Evolutionary conservation across 2,888 invertebrate species (phyloP).

Genomic region (Nudaria mundana): DNA sequence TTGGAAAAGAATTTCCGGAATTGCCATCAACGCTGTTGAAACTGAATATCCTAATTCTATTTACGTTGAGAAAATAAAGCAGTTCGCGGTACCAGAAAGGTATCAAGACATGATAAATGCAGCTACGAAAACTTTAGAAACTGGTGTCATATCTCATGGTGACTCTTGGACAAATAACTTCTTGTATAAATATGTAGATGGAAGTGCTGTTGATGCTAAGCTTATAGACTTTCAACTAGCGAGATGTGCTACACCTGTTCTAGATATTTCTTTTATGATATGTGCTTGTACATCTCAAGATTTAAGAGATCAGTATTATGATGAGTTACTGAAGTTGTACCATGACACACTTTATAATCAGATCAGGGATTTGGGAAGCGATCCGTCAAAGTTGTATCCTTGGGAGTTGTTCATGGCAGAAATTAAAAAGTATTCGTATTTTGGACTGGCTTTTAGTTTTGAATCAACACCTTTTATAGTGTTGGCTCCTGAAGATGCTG

Average conservation of each 20-base stretch:
- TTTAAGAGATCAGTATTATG: constrained; percentile 80
- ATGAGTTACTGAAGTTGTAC: constrained; percentile 82
- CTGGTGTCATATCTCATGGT: constrained; percentile 84
- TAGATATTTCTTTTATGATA: constrained; percentile 80
- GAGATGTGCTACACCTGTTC: constrained; percentile 78
- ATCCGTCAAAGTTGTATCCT: constrained; percentile 78
- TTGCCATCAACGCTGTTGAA: constrained; percentile 83
- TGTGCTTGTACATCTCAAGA: constrained; percentile 82
- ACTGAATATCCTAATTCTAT: constrained; percentile 82
- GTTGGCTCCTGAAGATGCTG: constrained; percentile 79
- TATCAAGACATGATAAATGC: constrained; percentile 73
- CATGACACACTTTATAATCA: constrained; percentile 76
- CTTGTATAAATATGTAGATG: constrained; percentile 68
- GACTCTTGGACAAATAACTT: constrained; percentile 90
- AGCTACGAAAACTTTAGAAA: constrained; percentile 50
- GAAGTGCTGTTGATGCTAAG: constrained; percentile 62
- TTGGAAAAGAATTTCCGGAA: constrained; percentile 68
- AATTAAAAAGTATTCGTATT: constrained; percentile 77
- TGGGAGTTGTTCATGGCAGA: constrained; percentile 75
- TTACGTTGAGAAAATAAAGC: constrained; percentile 79
- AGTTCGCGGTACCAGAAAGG: constrained; percentile 75
- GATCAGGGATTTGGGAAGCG: constrained; percentile 81
- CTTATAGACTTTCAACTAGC: constrained; percentile 87
- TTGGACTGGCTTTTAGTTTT: constrained; percentile 82
- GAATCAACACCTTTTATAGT: constrained; percentile 82